Conservation (phyloP, 2,797 vertebrate genomes). For the Myotis daubentonii region DNA sequence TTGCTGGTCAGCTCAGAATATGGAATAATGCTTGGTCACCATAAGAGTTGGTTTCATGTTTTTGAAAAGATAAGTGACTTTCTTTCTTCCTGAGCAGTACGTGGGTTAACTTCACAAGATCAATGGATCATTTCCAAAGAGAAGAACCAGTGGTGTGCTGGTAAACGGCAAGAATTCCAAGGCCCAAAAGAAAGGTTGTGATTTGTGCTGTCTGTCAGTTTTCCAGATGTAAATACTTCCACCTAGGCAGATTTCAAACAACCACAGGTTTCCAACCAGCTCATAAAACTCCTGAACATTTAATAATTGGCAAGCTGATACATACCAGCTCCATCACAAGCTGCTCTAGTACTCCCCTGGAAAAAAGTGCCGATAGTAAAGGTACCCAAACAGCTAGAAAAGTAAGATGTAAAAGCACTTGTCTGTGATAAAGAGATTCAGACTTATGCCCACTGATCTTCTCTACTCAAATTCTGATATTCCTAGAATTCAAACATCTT, state of each 20-base stretch:
- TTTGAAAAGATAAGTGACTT: background rate
- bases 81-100: background rate
- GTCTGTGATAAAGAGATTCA: background rate
- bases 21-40: background rate
- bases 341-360: rapidly evolving
- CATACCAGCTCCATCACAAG: background rate
- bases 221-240: background rate
- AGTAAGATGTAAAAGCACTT: background rate
- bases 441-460: background rate
- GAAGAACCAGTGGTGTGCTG: background rate
- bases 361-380: background rate
- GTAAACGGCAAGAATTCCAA: background rate
- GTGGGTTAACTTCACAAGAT: background rate
- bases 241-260: background rate
- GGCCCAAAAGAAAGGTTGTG: background rate
- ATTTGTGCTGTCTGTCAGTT: background rate
- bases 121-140: background rate
- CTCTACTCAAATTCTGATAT: background rate
- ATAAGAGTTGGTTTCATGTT: background rate
- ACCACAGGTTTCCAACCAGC: background rate
- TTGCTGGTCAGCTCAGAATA: background rate
- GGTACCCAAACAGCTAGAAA: background rate
- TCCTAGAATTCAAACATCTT: background rate
- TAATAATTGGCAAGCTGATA: background rate
- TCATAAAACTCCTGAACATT: background rate